A percentile compares a stretch with the other conserved stretches of the same genome.
phyloP scores from a whole-genome alignment of 2,888 invertebrate species.

The Acholoe squamosa region DNA sequence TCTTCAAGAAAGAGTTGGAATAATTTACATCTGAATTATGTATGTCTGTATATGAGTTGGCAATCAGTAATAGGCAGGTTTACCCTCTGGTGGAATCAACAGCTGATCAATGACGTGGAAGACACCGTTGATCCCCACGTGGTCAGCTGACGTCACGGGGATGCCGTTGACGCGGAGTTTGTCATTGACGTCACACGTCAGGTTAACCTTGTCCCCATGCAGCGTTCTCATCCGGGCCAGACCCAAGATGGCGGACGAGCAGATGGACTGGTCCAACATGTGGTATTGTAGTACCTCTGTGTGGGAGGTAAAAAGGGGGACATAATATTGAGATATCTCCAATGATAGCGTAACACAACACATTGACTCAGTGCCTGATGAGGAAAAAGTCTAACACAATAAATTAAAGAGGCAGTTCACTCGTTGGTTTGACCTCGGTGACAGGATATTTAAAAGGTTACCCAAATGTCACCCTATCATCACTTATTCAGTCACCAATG shows the following conservation, averaged over 20 bases:
- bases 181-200: slow-evolving; percentile 83
- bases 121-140: slow-evolving; percentile 84
- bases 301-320: not conserved
- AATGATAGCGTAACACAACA: too few relatives aligned
- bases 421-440: too few relatives aligned
- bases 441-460: too few relatives aligned
- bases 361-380: too few relatives aligned
- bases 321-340: too few relatives aligned
- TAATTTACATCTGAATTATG: too few relatives aligned
- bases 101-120: slow-evolving; percentile 84
- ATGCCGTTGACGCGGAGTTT: slow-evolving; percentile 83
- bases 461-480: too few relatives aligned
- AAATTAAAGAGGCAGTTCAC: too few relatives aligned
- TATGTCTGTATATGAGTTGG: not conserved
- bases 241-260: slow-evolving; percentile 84
- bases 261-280: slow-evolving; percentile 84
- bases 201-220: slow-evolving; percentile 81
- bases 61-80: slow-evolving; percentile 11
- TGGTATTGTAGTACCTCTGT: slow-evolving; percentile 84
- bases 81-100: slow-evolving; percentile 84
- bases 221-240: slow-evolving; percentile 83
- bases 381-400: too few relatives aligned
- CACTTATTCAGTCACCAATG: too few relatives aligned
- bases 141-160: slow-evolving; percentile 82
- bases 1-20: too few relatives aligned